Percentiles rank a stretch among this genome's conserved stretches.
Conservation (phyloP, 2,888 invertebrate species). For the Lepas anatifera region DNA sequence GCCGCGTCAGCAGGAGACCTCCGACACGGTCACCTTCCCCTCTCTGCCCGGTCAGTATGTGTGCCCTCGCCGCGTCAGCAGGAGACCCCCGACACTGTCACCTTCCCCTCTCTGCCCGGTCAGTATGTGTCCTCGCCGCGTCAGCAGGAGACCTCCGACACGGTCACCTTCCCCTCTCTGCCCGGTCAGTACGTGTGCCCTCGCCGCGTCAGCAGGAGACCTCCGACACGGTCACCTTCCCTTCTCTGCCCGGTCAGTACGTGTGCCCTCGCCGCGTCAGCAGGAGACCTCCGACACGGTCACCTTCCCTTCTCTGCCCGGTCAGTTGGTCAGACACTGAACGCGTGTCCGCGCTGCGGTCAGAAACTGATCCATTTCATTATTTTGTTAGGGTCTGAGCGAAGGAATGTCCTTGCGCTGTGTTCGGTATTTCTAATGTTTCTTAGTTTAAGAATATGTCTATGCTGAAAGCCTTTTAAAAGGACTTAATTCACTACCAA, state of each 20-base stretch:
- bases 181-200: slow-evolving; percentile 7
- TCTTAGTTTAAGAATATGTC: not conserved
- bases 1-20: not conserved
- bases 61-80: no score
- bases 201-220: not conserved
- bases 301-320: not conserved
- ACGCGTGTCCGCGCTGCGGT: not conserved
- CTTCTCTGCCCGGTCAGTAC: not conserved
- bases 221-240: not conserved
- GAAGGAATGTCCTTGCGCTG: no score
- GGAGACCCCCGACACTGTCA: not conserved
- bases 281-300: not conserved
- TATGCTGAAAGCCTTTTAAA: no score
- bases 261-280: not conserved
- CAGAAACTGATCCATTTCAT: no score
- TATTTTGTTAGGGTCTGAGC: no score
- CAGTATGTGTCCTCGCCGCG: not conserved
- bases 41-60: slow-evolving; percentile 4
- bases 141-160: not conserved
- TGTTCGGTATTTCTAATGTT: not conserved
- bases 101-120: not conserved
- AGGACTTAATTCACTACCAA: no score
- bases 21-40: not conserved
- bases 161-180: not conserved
- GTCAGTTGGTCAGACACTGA: no score